Base-by-base conservation (phyloP, 2,888 invertebrate species). In the Limnephilus lunatus region DNA sequence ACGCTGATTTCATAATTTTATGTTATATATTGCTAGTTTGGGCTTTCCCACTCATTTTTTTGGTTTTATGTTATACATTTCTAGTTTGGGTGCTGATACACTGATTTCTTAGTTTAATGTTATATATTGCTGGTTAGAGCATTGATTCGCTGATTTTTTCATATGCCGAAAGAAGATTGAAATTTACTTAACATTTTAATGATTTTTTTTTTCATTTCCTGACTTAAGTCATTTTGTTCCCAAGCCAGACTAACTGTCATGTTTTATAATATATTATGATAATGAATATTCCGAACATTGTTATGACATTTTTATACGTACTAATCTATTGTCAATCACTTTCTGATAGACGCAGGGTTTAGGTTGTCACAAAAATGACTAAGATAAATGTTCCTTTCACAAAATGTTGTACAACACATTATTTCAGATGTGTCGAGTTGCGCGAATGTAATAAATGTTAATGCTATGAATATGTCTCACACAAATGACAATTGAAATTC, bases 261-360 rank as follows among this genome's bases (percentile, higher is more conserved):
- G 19, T 68, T 68, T 68, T 68, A 68, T 68, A 68, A 68, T n/a
- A 68, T 68, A 68, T 68, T 68, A 68, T 68, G 68, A 68, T 68
- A 68, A 68, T 68, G 68, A 25, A 68, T 68, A 68, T 68, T 68
- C n/a, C 25, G 68, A 25, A 68, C 68, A 68, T 68, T 68, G 68
- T n/a, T 68, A n/a, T 68, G 68, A n/a, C 68, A n/a, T 68, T 68
- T 68, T 68, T 68, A 68, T 68, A 68, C 68, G 68, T 68, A 68
- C 68, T 68, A 68, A 68, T 68, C 68, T 68, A n/a, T 68, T 68
- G 68, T 68, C 68, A 68, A 68, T 68, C 68, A 68, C n/a, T 68
- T 68, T 68, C 68, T 68, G 68, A 68, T 68, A 68, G 68, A 68
- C 68, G 68, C 68, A n/a, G 9, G 25, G 68, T 68, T 68, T n/a